A percentile compares a stretch with the other conserved stretches of the same genome.
phyloP scores from a whole-genome alignment of 2,888 invertebrate species.

The Lacanobia wlatinum region DNA sequence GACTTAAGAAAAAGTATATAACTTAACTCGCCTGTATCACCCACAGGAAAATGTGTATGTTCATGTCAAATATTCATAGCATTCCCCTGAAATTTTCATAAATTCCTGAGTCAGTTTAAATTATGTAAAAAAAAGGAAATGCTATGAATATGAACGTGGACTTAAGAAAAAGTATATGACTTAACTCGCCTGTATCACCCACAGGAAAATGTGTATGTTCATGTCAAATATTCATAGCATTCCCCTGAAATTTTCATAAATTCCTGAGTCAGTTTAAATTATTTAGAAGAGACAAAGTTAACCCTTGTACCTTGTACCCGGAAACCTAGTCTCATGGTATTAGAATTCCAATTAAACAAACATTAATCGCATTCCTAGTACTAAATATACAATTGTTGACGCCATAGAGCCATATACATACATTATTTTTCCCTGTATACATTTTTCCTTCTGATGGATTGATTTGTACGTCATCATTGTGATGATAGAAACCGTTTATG shows the following conservation, averaged over 20 bases:
- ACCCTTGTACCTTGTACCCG: not conserved
- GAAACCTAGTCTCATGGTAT: not conserved
- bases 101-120: not conserved
- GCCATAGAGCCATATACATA: not conserved
- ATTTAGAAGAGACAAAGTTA: not conserved
- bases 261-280: not conserved
- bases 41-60: not conserved
- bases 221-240: not conserved
- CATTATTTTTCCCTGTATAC: slow-evolving; percentile 29
- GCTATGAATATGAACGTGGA: too few species aligned
- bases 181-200: not conserved
- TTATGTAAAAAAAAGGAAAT: too few species aligned
- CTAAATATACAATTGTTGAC: slow-evolving; percentile 15
- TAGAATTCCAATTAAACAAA: slow-evolving; percentile 33
- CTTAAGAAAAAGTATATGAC: not conserved
- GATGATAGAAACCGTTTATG: slow-evolving; percentile 10
- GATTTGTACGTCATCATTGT: slow-evolving; percentile 11
- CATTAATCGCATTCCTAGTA: slow-evolving; percentile 34
- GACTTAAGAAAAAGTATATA: not conserved
- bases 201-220: not conserved
- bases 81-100: not conserved
- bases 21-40: not conserved
- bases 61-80: not conserved
- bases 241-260: not conserved
- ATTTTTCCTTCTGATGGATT: slow-evolving; percentile 34